Percentiles rank a stretch among this genome's conserved stretches.
phyloP scores from a whole-genome alignment of 2,888 invertebrate species.

The Melanophora roralis region DNA sequence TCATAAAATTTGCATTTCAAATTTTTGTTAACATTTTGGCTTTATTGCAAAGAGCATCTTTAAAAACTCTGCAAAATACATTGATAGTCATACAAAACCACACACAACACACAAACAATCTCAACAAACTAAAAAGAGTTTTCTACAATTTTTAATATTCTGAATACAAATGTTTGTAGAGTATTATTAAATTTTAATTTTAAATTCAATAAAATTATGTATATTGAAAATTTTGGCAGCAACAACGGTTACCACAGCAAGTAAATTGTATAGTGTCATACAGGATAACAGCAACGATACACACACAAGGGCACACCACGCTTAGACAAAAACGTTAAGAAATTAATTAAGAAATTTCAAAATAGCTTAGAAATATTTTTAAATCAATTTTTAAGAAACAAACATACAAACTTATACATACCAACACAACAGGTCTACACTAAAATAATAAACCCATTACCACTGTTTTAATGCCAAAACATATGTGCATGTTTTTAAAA shows the following conservation, averaged over 20 bases:
- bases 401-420: not conserved
- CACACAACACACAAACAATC: not conserved
- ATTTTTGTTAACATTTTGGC: slow-evolving; percentile 26
- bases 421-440: too few relatives aligned
- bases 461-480: too few relatives aligned
- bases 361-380: slow-evolving; percentile 55
- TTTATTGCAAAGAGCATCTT: slow-evolving; percentile 1
- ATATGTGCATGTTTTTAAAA: too few relatives aligned
- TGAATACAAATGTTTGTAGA: too few relatives aligned
- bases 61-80: not conserved
- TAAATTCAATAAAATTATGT: not conserved
- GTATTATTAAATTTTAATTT: slow-evolving; percentile 33
- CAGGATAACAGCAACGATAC: not conserved
- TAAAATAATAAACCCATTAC: too few relatives aligned
- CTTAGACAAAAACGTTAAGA: slow-evolving; percentile 4
- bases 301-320: not conserved
- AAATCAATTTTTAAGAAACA: slow-evolving; percentile 44
- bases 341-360: slow-evolving; percentile 63
- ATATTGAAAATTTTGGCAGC: slow-evolving; percentile 6
- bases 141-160: slow-evolving; percentile 31
- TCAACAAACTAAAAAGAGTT: not conserved
- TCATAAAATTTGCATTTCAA: slow-evolving; percentile 59
- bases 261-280: slow-evolving; percentile 10
- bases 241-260: not conserved
- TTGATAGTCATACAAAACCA: not conserved